Conservation (phyloP, 2,113 vertebrate species). For the Deroptyus accipitrinus region DNA sequence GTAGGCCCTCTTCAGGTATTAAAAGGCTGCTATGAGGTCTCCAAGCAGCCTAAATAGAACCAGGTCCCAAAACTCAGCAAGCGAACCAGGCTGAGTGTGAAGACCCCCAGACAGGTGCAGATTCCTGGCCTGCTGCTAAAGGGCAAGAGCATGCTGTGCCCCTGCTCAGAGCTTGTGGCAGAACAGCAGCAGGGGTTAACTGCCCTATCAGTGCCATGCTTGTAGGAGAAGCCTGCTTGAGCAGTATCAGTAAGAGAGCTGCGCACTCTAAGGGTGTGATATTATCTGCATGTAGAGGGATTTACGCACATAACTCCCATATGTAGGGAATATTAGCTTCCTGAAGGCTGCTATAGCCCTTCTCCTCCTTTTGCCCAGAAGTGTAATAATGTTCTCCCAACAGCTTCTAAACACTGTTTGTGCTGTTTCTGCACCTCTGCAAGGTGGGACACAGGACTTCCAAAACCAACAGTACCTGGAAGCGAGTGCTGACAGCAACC, state of each 20-base stretch:
- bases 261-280: not conserved
- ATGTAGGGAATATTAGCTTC: not conserved
- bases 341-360: not conserved
- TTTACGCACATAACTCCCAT: not conserved
- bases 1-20: not conserved
- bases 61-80: rapidly evolving
- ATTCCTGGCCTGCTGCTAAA: not conserved
- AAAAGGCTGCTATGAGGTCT: not conserved
- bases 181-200: not conserved
- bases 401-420: not conserved
- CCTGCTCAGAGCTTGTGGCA: not conserved
- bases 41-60: not conserved
- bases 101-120: not conserved
- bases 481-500: not conserved
- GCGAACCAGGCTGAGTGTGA: not conserved
- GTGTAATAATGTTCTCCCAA: not conserved
- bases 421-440: not conserved
- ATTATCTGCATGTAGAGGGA: not conserved
- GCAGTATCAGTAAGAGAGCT: not conserved
- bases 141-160: rapidly evolving
- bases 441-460: not conserved
- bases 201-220: not conserved
- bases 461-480: not conserved
- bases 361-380: not conserved
- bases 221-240: not conserved